Evolutionary conservation across 2,888 invertebrate genomes (phyloP), one percentile per base, ranked within the genome.

Genomic region (Aricia artaxerxes): DNA sequence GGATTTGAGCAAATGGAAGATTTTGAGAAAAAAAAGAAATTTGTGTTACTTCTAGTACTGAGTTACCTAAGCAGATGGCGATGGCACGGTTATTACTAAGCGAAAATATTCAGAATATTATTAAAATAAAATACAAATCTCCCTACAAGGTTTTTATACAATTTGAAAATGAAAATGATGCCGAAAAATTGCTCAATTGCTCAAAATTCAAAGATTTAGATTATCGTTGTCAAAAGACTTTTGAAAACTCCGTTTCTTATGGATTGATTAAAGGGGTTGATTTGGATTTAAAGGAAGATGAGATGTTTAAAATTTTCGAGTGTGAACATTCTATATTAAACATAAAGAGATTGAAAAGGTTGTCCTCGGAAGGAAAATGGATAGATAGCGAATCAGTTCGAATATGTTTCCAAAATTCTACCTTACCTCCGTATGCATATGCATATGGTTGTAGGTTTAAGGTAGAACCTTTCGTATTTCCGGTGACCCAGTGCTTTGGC

Each of bases 61-160:
- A 2, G 35, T 69, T 83, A 31, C 83, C 83, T 9, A 84, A 82
- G 80, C 83, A 82, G 79, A 81, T 83, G 53, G 82, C 81, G 1
- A 76, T 84, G 64, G 83, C 83, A 4, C 82, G 80, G 77, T 64
- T 83, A 24, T 73, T 83, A 3, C 80, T 80, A 73, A 53, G 79
- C 11, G 81, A 82, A 79, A 81, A 81, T 57, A 82, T 83, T n/a
- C 64, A 44, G 16, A 79, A 81, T 49, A 78, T 84, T 38, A 40
- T 57, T 5, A 80, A 77, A 76, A 82, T 84, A 16, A 83, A 82
- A 69, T 83, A 81, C 44, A 83, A 81, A 79, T 79, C 69, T 73
- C 77, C 77, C 16, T 80, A 82, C 64, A 83, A 82, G 78, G 78
- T 81, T n/a, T 49, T 82, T 13, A 78, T 84, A 4, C 57, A 73